A percentile compares a stretch with the other conserved stretches of the same genome.
Evolutionary conservation across 2,888 invertebrate genomes (phyloP).

Genomic region (Pterostichus madidus): DNA sequence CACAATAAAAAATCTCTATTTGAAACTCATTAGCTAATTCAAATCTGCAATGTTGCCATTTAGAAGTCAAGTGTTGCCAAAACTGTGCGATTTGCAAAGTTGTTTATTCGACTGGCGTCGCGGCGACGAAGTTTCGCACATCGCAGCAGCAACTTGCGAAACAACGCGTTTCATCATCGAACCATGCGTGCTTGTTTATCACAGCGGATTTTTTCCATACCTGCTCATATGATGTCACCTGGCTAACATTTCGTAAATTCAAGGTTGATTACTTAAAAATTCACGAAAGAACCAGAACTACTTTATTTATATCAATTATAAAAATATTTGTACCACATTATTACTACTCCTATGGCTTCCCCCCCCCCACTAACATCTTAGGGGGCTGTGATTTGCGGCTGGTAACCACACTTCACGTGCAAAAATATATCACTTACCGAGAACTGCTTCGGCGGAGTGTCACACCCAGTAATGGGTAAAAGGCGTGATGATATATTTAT

Average conservation of each 20-base stretch:
- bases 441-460: too few species aligned
- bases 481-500: too few species aligned
- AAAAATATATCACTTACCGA: too few species aligned
- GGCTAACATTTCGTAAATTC: constrained; percentile 36
- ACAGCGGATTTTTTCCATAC: constrained; percentile 33
- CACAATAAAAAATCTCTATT: constrained; percentile 10
- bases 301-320: background rate
- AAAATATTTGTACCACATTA: too few species aligned
- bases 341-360: too few species aligned
- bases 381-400: too few species aligned
- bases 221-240: constrained; percentile 21
- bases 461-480: too few species aligned
- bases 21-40: constrained; percentile 15
- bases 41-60: constrained; percentile 41
- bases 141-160: constrained; percentile 23
- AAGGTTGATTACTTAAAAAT: constrained; percentile 30
- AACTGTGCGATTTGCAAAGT: constrained; percentile 20
- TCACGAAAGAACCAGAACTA: background rate
- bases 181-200: constrained; percentile 42
- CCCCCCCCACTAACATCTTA: too few species aligned
- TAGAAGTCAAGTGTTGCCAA: constrained; percentile 27
- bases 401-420: too few species aligned
- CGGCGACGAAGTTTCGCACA: constrained; percentile 15
- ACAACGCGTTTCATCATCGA: constrained; percentile 36
- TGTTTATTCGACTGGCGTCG: constrained; percentile 31